Evolutionary conservation across 92 coral and sea anemone species (phyloP), one percentile per base, ranked within the genome.

Genomic region (Phenganax marumi): DNA sequence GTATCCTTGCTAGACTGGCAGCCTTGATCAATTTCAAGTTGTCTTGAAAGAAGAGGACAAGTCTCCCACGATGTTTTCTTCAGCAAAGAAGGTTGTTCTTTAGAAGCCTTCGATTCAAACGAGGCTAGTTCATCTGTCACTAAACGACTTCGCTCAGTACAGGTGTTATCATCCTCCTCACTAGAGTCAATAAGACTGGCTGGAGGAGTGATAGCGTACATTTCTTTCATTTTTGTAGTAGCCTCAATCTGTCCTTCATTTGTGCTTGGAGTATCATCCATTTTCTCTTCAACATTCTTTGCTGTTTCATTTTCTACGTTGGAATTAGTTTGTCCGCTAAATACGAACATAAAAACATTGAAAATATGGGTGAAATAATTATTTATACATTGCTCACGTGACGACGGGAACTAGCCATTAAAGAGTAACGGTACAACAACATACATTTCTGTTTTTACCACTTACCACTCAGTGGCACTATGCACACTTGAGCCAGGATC

Each of bases 21-120:
- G 55, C 33, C 70, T 23, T 52, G 63, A 57, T 77, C 81, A 43
- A 77, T 56, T 46, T 77, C 81, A 39, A 11, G 14, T n/a, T 77
- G 81, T 22, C 70, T 77, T 24, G 69, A 56, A 43, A 77, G 81
- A 60, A 77, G 64, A 24, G 81, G 81, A 12, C 81, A 52, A 39
- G 26, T 56, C 26, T 77, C 81, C 16, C 64, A 46, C 49, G 81
- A 77, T 54, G 22, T 52, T 2, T 52, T 7, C 49, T 75, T 55
- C 50, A 26, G 21, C 22, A 26, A n/a, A 72, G 46, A 1, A 24
- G 77, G 33, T 50, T 48, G 55, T 24, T 72, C 56, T 22, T 24
- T 52, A 12, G 56, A 49, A 8, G 56, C 16, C 55, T 16, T 16
- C 12, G 76, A 14, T 50, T 70, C 54, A 76, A 39, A 16, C 9